Conservation (phyloP, 1,140 invertebrate species). For the Antheraea mylitta region DNA sequence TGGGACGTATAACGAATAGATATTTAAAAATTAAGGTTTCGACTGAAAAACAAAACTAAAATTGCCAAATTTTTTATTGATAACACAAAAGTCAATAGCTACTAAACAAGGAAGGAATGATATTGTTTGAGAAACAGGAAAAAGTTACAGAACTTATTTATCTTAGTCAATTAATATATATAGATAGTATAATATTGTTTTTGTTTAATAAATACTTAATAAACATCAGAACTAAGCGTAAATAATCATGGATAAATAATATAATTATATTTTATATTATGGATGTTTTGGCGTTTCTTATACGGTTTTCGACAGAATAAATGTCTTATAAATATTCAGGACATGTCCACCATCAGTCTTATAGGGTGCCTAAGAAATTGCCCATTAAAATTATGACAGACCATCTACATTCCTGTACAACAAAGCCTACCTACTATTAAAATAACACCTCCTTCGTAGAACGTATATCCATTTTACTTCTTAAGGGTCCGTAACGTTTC, state of each 20-base stretch:
- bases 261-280: neutral
- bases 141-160: too few relatives aligned
- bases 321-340: conserved; percentile 45
- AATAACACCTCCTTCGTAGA: conserved; percentile 75
- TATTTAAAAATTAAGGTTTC: too few relatives aligned
- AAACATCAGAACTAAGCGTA: neutral
- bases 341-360: conserved; percentile 40
- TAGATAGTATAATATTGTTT: too few relatives aligned
- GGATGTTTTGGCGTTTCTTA: neutral
- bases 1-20: too few relatives aligned
- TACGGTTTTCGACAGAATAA: neutral
- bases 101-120: too few relatives aligned
- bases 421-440: conserved; percentile 72
- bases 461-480: conserved; percentile 73
- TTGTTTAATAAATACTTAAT: too few relatives aligned
- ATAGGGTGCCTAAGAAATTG: conserved; percentile 57
- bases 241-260: neutral
- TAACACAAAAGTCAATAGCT: too few relatives aligned
- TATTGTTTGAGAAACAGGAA: too few relatives aligned
- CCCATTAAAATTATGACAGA: conserved; percentile 75
- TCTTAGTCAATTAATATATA: too few relatives aligned
- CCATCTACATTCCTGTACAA: conserved; percentile 75
- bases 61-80: too few relatives aligned
- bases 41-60: too few relatives aligned
- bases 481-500: conserved; percentile 74